These are phyloP conservation scores for Myiozetetes cayanensis DNA, from an alignment of 2,113 vertebrate genomes.

Conservation along the genomic window DNA sequence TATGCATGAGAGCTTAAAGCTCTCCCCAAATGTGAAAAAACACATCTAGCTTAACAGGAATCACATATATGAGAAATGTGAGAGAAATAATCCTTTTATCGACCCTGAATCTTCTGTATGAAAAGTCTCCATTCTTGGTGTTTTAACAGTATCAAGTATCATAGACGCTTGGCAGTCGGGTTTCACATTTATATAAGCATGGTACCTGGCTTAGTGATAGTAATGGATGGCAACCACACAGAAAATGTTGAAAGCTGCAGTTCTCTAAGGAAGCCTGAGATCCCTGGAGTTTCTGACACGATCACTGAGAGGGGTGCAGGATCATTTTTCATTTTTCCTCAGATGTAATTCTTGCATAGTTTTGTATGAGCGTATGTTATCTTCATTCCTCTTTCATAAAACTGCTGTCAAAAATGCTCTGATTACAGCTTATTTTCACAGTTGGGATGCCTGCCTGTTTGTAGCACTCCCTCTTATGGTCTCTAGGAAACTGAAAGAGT, in stretches of 20 bases:
- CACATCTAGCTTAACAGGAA: background rate
- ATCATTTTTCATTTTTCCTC: background rate
- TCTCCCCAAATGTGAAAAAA: background rate
- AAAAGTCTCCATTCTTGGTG: background rate
- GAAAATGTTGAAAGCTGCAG: background rate
- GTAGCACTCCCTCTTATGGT: background rate
- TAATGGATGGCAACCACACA: background rate
- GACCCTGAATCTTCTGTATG: background rate
- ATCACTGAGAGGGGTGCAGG: background rate
- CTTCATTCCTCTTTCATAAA: background rate
- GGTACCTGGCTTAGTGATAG: background rate
- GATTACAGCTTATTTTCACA: background rate
- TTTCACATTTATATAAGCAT: background rate
- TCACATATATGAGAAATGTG: background rate
- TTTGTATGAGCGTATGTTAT: background rate
- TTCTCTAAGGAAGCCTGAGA: background rate
- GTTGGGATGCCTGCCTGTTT: background rate
- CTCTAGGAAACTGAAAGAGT: background rate
- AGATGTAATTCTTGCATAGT: background rate
- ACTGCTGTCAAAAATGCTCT: background rate
- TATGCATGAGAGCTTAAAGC: background rate
- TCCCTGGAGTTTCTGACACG: background rate
- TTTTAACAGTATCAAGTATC: background rate
- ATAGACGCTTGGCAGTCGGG: background rate
- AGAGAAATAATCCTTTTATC: background rate